Evolutionary conservation across 2,888 invertebrate genomes (phyloP), one percentile per base, ranked within the genome.

Genomic region (Eumacrocentrus americanus): DNA sequence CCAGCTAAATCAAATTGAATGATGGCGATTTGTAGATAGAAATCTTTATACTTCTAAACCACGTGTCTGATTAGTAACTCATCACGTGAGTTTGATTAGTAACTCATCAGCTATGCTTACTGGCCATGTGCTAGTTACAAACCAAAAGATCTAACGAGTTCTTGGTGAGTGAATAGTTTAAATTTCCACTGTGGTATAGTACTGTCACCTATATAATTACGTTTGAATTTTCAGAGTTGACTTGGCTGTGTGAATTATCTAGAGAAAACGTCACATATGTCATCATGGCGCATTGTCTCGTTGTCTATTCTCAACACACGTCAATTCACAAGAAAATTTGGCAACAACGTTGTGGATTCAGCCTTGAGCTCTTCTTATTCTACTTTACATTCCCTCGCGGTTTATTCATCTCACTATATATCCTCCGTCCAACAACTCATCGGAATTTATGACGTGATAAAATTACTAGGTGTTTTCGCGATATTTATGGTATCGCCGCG

Each of bases 371-470:
- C 23, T 34, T 54, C 25, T 53, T 14, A 11, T 44, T 54, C n/a
- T 3, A 23, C 5, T 34, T 29, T 34, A 25, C 7, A 23, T 29
- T 16, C 25, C n/a, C n/a, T n/a, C n/a, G n/a, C n/a, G n/a, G n/a
- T n/a, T n/a, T n/a, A 23, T 22, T 35, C 22, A 9, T 37, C 20
- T 44, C 20, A 34, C 29, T 46, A 25, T 42, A 42, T 54, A 54
- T 42, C 22, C 54, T 29, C 34, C 44, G 20, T 52, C 29, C 47
- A 51, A 54, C 50, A 55, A 50, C 50, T 55, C 60, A 60, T 64
- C 60, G 63, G 57, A 66, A 67, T 67, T 67, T 67, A 67, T 64
- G 67, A 67, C 63, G 67, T 67, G 67, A 64, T 67, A 67, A 67
- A 67, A 67, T 67, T 64, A 62, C 63, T 66, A 29, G 64, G 63